Percentiles rank a stretch among this genome's conserved stretches.
phyloP scores from a whole-genome alignment of 2,113 vertebrate genomes.

The Xiphophorus hellerii region DNA sequence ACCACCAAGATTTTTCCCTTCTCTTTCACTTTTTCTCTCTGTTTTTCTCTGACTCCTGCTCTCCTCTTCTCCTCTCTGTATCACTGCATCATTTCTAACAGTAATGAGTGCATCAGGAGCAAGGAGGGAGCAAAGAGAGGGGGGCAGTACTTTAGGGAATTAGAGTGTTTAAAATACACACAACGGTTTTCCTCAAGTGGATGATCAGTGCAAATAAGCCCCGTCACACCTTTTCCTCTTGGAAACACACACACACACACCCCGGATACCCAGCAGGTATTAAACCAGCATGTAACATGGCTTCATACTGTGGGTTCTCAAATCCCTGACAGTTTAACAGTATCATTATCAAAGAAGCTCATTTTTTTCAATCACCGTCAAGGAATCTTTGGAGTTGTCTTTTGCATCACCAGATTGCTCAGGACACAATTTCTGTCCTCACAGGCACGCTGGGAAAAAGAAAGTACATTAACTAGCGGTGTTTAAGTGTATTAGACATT shows the following conservation, averaged over 20 bases:
- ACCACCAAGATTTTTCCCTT: slow-evolving; percentile 55
- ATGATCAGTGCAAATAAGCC: slow-evolving; percentile 60
- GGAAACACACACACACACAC: slow-evolving; percentile 20
- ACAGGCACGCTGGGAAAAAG: slow-evolving; percentile 45
- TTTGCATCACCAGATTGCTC: slow-evolving; percentile 38
- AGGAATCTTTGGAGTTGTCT: slow-evolving; percentile 22
- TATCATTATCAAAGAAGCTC: slow-evolving; percentile 29
- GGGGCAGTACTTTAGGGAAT: slow-evolving; percentile 64
- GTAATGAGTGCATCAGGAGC: slow-evolving; percentile 72
- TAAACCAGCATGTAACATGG: slow-evolving; percentile 13
- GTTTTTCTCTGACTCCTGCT: slow-evolving; percentile 29
- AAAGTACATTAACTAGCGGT: slow-evolving; percentile 59
- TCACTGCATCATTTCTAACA: slow-evolving; percentile 69
- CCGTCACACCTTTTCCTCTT: not conserved
- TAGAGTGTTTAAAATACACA: slow-evolving; percentile 73
- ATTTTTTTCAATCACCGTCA: slow-evolving; percentile 44
- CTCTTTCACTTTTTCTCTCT: not conserved
- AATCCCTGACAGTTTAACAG: slow-evolving; percentile 24
- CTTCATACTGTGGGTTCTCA: slow-evolving; percentile 16
- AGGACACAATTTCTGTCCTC: slow-evolving; percentile 32
- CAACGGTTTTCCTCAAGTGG: slow-evolving; percentile 63
- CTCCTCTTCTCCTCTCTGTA: slow-evolving; percentile 32
- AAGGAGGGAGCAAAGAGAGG: slow-evolving; percentile 43
- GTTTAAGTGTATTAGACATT: slow-evolving; percentile 66
- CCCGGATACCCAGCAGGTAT: slow-evolving; percentile 26